Evolutionary conservation across 1,140 invertebrate species (phyloP).

Genomic region (Battus philenor): DNA sequence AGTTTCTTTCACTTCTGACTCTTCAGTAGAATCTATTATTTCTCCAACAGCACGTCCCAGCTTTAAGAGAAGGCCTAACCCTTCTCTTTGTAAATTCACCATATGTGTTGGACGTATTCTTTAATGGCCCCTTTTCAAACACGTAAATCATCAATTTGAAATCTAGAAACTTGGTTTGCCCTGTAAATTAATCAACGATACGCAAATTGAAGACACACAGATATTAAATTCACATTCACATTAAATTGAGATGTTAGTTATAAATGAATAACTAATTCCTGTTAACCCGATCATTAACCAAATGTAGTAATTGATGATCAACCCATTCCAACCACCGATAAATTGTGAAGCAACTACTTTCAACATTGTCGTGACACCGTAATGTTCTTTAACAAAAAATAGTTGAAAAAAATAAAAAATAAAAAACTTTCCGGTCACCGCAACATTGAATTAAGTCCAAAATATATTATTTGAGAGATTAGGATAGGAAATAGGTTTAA

Average conservation of each 20-base stretch:
- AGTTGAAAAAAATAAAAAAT: constrained; percentile 16
- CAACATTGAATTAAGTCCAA: constrained; percentile 35
- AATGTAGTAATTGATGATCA: background rate
- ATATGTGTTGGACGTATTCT: constrained; percentile 50
- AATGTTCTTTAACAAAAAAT: constrained; percentile 21
- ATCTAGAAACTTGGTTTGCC: constrained; percentile 60
- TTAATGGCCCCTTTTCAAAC: constrained; percentile 52
- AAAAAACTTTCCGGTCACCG: constrained; percentile 28
- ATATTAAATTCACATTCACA: constrained; percentile 56
- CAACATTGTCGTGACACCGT: constrained; percentile 13
- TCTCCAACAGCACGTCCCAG: constrained; percentile 35
- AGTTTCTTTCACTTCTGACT: constrained; percentile 24
- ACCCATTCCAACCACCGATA: constrained; percentile 2
- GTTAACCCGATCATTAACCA: constrained; percentile 27
- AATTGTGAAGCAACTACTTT: constrained; percentile 7
- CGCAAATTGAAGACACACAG: constrained; percentile 73
- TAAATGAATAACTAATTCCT: constrained; percentile 30
- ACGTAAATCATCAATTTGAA: constrained; percentile 46
- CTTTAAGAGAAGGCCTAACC: constrained; percentile 64
- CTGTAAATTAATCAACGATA: constrained; percentile 71
- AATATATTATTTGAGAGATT: constrained; percentile 28
- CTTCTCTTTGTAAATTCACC: constrained; percentile 65
- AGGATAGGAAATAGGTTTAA: constrained; percentile 31
- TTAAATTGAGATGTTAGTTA: constrained; percentile 40
- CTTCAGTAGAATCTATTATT: constrained; percentile 39